A percentile compares a stretch with the other conserved stretches of the same genome.
These are phyloP conservation scores for Hylyphantes graminicola DNA, from an alignment of 1,140 invertebrate species.

Conservation along the genomic window DNA sequence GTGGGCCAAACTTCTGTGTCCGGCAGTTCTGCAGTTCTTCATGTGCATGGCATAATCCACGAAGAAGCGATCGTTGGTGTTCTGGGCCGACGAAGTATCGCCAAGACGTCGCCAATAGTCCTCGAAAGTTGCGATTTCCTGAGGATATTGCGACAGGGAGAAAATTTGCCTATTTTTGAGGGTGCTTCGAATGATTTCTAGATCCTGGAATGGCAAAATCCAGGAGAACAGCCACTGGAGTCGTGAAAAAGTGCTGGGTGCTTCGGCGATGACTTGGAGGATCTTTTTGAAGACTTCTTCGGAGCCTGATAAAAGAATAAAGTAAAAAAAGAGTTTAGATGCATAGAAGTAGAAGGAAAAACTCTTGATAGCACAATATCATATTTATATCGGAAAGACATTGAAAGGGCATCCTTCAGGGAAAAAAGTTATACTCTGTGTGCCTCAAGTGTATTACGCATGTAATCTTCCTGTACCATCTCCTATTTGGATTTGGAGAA, in stretches of 20 bases:
- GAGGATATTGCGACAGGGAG: conserved; percentile 50
- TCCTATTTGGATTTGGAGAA: too few species aligned
- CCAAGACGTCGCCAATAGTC: conserved; percentile 49
- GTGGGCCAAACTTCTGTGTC: conserved; percentile 55
- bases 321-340: too few species aligned
- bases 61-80: conserved; percentile 49
- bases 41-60: conserved; percentile 52
- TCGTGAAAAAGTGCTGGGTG: conserved; percentile 16
- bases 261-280: conserved; percentile 18
- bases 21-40: conserved; percentile 60
- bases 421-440: too few species aligned
- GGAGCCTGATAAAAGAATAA: conserved; percentile 22
- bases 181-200: not conserved
- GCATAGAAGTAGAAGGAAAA: too few species aligned
- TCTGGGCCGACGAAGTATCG: conserved; percentile 5
- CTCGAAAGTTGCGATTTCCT: conserved; percentile 41
- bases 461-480: too few species aligned
- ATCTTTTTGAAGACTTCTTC: conserved; percentile 50
- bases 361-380: too few species aligned
- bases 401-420: too few species aligned
- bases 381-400: too few species aligned
- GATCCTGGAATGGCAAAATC: conserved; percentile 30
- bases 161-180: conserved; percentile 36
- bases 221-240: conserved; percentile 60
- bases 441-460: too few species aligned